Base-by-base conservation (phyloP, 92 coral and sea anemone species). In the Micromussa lordhowensis region DNA sequence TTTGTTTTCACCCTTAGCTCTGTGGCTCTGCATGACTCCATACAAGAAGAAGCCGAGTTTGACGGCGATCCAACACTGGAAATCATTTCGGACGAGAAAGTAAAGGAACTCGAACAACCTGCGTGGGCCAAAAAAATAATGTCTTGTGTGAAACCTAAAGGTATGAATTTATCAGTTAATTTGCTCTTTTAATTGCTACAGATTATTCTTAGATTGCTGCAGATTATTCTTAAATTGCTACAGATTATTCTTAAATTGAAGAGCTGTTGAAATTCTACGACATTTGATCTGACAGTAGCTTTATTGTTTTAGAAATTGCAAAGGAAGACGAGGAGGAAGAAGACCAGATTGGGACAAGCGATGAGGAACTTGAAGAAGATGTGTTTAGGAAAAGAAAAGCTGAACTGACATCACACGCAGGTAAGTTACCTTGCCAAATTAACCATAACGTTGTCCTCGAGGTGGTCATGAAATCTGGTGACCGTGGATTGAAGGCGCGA, bases 31-130 rank as follows among this genome's bases (percentile, higher is more conserved):
- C 90, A 53, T 16, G 53, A 58, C 28, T 95, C 98, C 7, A 90
- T 89, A 40, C 91, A 84, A 80, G 95, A 90, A 55, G 98, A 96
- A 53, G 98, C 93, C 18, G 99, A 97, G 81, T 97, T 97, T 81
- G 99, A 97, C n/a, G 95, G 96, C 22, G 99, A 97, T n/a, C 89
- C 85, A 48, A 95, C 93, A 32, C 93, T 95, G 9, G 98, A 92
- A 40, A 88, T 91, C 72, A 79, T 95, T 63, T 89, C 93, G 17
- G 95, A 94, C 36, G 99, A 92, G 11, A 93, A 90, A 75, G 71
- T 88, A 53, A 69, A 84, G 71, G 95, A 92, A 82, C 87, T 91
- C 17, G 94, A 89, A 29, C 78, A 88, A 82, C 97, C 97, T 1
- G 94, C 89, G 35, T 95, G 96, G 96, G 94, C 98, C 30, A 80